A percentile compares a stretch with the other conserved stretches of the same genome.
phyloP scores from a whole-genome alignment of 2,888 invertebrate genomes.

The Calameuta idolon region DNA sequence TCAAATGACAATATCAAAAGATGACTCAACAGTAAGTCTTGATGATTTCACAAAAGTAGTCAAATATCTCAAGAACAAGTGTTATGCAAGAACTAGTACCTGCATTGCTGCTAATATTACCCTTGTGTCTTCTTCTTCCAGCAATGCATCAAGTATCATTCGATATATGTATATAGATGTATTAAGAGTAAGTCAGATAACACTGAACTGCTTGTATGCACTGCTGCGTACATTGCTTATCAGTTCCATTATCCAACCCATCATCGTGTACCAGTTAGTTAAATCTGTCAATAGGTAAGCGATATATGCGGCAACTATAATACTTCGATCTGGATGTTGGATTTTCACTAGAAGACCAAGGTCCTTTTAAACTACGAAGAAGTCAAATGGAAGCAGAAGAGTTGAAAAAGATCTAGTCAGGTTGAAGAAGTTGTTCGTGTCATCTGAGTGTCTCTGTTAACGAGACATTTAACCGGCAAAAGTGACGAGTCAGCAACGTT shows the following conservation, averaged over 20 bases:
- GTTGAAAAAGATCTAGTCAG: background rate
- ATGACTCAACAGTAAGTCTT: background rate
- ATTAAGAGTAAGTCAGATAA: no score
- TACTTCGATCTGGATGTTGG: background rate
- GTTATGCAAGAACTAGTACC: no score
- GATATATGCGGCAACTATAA: no score
- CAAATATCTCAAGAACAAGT: background rate
- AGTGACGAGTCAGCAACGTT: background rate
- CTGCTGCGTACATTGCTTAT: no score
- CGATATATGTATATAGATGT: no score
- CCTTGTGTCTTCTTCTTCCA: no score
- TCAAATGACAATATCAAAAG: background rate
- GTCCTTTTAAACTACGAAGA: background rate
- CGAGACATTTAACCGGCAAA: background rate
- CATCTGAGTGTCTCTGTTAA: background rate
- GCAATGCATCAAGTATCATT: no score
- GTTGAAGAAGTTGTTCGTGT: background rate
- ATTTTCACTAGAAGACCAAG: background rate
- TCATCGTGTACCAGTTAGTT: no score
- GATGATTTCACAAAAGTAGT: background rate
- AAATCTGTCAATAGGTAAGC: no score
- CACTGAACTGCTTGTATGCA: no score
- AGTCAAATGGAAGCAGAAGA: background rate
- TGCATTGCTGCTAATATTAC: no score
- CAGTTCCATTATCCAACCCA: no score